phyloP scores from a whole-genome alignment of 2,888 invertebrate species.

The Eupithecia inturbata region DNA sequence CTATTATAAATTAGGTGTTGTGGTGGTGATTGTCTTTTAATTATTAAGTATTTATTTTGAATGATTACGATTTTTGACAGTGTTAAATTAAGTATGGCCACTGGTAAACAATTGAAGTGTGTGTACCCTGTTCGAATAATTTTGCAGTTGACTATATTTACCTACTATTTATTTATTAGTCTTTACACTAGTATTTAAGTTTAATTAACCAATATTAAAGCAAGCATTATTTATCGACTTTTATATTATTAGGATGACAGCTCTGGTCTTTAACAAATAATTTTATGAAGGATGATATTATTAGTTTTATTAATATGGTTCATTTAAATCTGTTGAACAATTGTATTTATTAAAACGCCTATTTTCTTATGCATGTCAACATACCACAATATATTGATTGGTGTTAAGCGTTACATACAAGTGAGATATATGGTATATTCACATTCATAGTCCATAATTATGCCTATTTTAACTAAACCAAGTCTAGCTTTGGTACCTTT shows the following conservation, averaged over 20 bases:
- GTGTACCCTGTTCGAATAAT: background rate
- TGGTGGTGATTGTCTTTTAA: background rate
- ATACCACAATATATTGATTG: background rate
- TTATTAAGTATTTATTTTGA: background rate
- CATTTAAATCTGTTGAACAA: background rate
- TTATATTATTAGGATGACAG: background rate
- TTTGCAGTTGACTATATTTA: background rate
- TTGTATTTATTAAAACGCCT: background rate
- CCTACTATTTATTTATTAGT: background rate
- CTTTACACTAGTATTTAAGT: background rate
- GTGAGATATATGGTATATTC: background rate
- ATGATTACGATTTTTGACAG: background rate
- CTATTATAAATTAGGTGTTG: background rate
- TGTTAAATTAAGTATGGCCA: background rate
- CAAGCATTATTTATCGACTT: background rate
- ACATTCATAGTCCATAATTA: background rate
- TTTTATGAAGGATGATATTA: background rate
- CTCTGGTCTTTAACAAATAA: background rate
- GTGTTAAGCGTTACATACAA: background rate
- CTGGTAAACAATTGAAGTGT: background rate
- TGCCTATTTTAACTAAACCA: background rate
- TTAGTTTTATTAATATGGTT: background rate
- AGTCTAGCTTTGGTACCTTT: background rate
- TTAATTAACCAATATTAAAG: background rate
- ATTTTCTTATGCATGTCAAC: background rate